Evolutionary conservation across 2,888 invertebrate genomes (phyloP), one percentile per base, ranked within the genome.

Genomic region (Adelognathus sp.): DNA sequence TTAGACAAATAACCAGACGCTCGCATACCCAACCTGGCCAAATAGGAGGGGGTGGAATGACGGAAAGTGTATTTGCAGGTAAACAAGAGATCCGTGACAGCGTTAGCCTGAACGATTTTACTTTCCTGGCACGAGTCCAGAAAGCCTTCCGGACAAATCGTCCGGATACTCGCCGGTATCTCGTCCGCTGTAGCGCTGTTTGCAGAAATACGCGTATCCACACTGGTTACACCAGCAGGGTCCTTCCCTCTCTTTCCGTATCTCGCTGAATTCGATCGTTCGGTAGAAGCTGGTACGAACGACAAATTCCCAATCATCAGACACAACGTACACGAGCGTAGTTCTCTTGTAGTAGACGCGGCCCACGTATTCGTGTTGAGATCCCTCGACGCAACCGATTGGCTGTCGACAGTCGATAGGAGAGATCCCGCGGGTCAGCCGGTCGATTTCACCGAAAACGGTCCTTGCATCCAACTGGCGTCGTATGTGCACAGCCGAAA

Each of bases 81-180:
- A 64, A 73, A 66, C 72, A 73, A 64, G 66, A 33, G 54, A 39
- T 44, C 24, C 7, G 16, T 16, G 29, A 56, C 29, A 3, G 44
- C 14, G 11, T 44, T 27, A 11, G 16, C 21, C 58, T 1, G 64
- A 36, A 56, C 64, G 36, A 64, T 27, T 58, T n/a, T 67, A 29
- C 69, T 75, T 67, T 52, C 39, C 52, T 67, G 52, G 67, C 67
- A n/a, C 18, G 24, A 41, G 60, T 63, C 52, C 39, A 56, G 63
- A 46, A 31, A 50, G 11, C 16, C 14, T 60, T 41, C 58, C 29
- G 31, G 60, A 67, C 64, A 67, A 69, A 69, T 69, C 67, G 31
- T 36, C 50, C 50, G 67, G 56, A 67, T 54, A 44, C 56, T 56
- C 44, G n/a, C 27, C 11, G 21, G 2, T 29, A 50, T 50, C 39